Percentiles rank a stretch among this genome's conserved stretches.
Evolutionary conservation across 2,888 invertebrate species (phyloP).

Genomic region (Caenorhabditis sp.): DNA sequence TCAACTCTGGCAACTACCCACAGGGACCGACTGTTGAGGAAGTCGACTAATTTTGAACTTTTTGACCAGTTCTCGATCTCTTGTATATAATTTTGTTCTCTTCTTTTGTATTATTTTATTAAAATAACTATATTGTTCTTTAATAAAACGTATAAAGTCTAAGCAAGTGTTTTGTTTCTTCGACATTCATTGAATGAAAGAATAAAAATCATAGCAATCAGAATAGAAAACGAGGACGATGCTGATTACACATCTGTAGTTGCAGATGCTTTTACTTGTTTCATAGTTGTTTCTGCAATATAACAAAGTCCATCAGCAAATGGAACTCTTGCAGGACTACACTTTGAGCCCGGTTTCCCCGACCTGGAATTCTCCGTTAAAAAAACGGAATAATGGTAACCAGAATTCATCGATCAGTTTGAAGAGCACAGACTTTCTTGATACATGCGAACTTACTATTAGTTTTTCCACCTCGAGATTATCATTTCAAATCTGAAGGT

Average conservation of each 20-base stretch:
- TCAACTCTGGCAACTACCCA: conserved; percentile 55
- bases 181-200: not conserved
- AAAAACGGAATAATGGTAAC: conserved; percentile 14
- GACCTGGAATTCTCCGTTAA: not conserved
- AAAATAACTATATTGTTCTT: not conserved
- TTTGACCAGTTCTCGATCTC: not conserved
- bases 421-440: not conserved
- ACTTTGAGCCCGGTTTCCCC: conserved; percentile 1
- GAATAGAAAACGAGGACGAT: not conserved
- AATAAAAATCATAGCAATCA: not conserved
- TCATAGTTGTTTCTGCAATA: not conserved
- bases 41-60: conserved; percentile 73
- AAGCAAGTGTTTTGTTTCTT: not conserved
- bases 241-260: not conserved
- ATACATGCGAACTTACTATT: conserved; percentile 35
- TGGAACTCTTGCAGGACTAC: conserved; percentile 1
- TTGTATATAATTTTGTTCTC: not conserved
- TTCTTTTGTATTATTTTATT: not conserved
- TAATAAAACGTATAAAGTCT: not conserved
- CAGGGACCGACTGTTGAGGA: conserved; percentile 79
- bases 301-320: conserved; percentile 7
- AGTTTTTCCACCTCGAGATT: not conserved
- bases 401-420: not conserved
- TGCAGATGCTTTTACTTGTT: not conserved
- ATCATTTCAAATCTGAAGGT: not conserved